Evolutionary conservation across 2,888 invertebrate genomes (phyloP).

Genomic region (Ptychoptera contaminata): DNA sequence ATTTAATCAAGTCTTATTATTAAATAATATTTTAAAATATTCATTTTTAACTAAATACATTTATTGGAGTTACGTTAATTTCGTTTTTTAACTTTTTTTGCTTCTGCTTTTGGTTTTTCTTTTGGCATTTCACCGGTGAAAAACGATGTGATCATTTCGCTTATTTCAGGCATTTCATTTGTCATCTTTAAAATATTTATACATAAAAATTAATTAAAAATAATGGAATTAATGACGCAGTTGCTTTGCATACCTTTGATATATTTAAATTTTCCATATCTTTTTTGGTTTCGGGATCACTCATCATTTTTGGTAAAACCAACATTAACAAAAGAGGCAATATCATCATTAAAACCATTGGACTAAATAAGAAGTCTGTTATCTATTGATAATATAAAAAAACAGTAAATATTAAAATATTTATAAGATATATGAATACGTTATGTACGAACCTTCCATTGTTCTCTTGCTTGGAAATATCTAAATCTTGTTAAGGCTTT

Average conservation of each 20-base stretch:
- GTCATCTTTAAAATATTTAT: conserved; percentile 62
- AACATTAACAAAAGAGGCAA: conserved; percentile 79
- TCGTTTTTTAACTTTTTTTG: conserved; percentile 24
- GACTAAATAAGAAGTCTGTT: conserved; percentile 91
- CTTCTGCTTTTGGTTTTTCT: conserved; percentile 25
- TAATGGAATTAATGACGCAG: no score
- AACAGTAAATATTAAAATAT: neutral
- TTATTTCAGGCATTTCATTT: conserved; percentile 86
- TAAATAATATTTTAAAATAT: conserved; percentile 4
- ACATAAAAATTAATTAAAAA: no score
- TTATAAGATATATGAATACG: conserved; percentile 1
- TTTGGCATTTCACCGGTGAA: conserved; percentile 52
- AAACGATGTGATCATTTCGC: conserved; percentile 81
- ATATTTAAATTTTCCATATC: conserved; percentile 78
- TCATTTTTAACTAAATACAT: conserved; percentile 3
- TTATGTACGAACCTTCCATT: conserved; percentile 71
- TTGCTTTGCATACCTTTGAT: conserved; percentile 22
- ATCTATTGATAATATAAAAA: conserved; percentile 26
- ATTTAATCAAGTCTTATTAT: no score
- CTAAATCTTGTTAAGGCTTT: conserved; percentile 65
- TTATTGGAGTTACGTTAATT: conserved; percentile 17
- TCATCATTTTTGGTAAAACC: conserved; percentile 91
- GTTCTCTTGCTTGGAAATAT: conserved; percentile 88
- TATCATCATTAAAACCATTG: conserved; percentile 98
- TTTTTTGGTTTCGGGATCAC: conserved; percentile 93